phyloP scores from a whole-genome alignment of 2,797 vertebrate species.

The Coregonus suidteri region DNA sequence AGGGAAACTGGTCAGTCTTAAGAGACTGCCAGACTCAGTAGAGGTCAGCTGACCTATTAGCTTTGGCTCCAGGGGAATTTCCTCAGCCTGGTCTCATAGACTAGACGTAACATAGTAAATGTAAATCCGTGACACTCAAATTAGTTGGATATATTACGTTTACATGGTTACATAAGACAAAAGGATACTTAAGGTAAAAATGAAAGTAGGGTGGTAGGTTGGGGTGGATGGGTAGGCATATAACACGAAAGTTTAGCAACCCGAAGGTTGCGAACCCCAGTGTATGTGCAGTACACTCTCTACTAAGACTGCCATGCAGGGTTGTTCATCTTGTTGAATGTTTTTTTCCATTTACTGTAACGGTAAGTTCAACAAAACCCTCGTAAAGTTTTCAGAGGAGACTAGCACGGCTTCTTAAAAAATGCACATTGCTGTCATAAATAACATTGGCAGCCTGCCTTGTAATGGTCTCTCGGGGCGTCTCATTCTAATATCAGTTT shows the following conservation, averaged over 20 bases:
- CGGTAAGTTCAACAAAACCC: conserved; percentile 9
- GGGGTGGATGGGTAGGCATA: no score
- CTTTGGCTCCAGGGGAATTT: not conserved
- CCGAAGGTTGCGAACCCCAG: not conserved
- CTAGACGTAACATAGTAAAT: no score
- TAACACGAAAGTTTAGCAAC: no score
- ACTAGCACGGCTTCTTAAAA: conserved; percentile 2
- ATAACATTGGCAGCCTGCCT: conserved; percentile 5
- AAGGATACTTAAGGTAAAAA: no score
- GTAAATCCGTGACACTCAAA: no score
- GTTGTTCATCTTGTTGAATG: conserved; percentile 5
- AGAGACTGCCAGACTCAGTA: not conserved
- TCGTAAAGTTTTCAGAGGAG: conserved; percentile 10
- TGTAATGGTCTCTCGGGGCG: not conserved
- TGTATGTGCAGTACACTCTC: not conserved
- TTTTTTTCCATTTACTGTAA: not conserved
- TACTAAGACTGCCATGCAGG: not conserved
- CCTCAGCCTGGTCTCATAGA: not conserved
- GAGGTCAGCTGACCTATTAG: conserved; percentile 10
- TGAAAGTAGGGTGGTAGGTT: no score
- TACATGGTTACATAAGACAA: no score
- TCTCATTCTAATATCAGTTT: not conserved
- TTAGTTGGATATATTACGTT: no score
- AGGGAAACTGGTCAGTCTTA: not conserved
- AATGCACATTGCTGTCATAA: conserved; percentile 5